A percentile compares a stretch with the other conserved stretches of the same genome.
Conservation (phyloP, 23 tunicate species). For the Halocynthia aurantium region DNA sequence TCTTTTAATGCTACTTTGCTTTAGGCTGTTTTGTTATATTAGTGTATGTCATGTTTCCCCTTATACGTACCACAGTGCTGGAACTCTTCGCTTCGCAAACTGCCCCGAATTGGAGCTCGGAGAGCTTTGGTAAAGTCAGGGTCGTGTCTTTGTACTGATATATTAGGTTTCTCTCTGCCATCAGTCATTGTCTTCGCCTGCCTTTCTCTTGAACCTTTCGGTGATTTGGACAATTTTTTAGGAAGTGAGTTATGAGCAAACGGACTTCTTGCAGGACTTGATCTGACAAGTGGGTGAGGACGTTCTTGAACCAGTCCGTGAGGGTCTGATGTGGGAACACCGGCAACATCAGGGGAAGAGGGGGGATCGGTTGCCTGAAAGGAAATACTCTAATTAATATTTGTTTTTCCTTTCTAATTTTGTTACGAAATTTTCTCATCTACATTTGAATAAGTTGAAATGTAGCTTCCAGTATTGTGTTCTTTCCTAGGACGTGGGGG, state of each 20-base stretch:
- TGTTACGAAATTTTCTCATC: no score
- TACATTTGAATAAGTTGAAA: no score
- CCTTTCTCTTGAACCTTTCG: not conserved
- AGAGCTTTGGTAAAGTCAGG: not conserved
- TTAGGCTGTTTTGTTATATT: no score
- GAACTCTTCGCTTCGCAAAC: constrained; percentile 66
- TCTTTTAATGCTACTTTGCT: no score
- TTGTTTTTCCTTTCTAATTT: no score
- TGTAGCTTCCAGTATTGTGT: not conserved
- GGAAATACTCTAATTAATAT: no score
- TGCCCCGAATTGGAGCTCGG: constrained; percentile 74
- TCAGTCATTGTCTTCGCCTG: not conserved
- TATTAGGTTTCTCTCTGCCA: not conserved
- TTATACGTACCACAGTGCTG: constrained; percentile 66
- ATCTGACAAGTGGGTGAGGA: not conserved
- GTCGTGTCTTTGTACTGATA: not conserved
- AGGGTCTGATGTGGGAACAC: constrained; percentile 14
- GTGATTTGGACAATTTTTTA: not conserved
- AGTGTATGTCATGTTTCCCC: no score
- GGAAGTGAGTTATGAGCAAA: not conserved
- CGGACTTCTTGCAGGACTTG: constrained; percentile 4
- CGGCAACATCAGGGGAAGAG: not conserved
- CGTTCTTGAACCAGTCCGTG: constrained; percentile 10
- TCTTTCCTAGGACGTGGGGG: not conserved
- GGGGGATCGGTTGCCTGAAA: no score